phyloP scores from a whole-genome alignment of 2,113 vertebrate genomes.

The Phylloscopus trochilus region DNA sequence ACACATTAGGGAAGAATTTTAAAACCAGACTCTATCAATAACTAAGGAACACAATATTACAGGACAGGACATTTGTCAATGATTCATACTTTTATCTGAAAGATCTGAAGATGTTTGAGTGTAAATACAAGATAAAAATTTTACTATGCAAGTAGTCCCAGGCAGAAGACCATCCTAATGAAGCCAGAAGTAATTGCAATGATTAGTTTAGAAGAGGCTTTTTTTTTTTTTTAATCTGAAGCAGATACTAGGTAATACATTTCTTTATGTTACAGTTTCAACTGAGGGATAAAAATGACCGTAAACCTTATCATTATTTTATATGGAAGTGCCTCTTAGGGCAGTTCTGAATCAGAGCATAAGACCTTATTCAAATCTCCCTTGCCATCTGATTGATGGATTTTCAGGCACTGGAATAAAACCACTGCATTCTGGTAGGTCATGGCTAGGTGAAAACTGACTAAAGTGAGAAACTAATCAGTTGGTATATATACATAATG shows the following conservation, averaged over 20 bases:
- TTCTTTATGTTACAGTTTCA: neutral
- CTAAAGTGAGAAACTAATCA: neutral
- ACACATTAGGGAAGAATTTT: neutral
- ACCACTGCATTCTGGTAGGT: neutral
- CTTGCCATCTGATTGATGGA: neutral
- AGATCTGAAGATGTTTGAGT: constrained; percentile 44
- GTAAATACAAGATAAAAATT: neutral
- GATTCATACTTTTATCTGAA: neutral
- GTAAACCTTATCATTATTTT: neutral
- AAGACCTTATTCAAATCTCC: neutral
- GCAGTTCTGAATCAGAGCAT: neutral
- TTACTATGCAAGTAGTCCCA: neutral
- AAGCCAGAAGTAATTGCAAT: neutral
- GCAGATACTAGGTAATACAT: neutral
- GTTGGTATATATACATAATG: neutral
- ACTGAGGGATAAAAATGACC: neutral
- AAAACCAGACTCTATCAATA: neutral
- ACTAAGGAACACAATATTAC: neutral
- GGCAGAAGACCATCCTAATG: neutral
- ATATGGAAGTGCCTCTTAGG: neutral
- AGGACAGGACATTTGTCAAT: neutral
- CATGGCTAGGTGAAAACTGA: neutral
- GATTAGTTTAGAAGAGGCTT: neutral
- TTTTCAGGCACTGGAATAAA: neutral
- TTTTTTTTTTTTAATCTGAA: neutral